Evolutionary conservation across 2,888 invertebrate species (phyloP).

Genomic region (Eupithecia dodoneata): DNA sequence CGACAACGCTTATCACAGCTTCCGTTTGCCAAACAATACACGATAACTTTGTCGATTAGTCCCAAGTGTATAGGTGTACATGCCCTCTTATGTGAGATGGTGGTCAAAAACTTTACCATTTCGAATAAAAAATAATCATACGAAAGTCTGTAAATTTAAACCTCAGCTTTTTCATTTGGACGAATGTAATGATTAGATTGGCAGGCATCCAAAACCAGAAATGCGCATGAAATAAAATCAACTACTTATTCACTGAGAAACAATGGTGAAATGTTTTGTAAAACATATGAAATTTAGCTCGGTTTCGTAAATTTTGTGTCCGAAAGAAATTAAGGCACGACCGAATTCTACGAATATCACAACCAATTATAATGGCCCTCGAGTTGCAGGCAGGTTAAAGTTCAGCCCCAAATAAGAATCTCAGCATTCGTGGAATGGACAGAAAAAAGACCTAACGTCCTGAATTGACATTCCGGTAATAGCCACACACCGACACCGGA

Average conservation of each 20-base stretch:
- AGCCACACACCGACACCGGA: background rate
- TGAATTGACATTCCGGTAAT: background rate
- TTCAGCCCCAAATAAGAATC: too few relatives aligned
- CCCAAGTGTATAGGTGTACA: background rate
- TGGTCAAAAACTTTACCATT: background rate
- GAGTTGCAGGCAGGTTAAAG: too few relatives aligned
- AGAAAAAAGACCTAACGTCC: background rate
- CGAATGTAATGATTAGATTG: slow-evolving; percentile 52
- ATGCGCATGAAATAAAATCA: slow-evolving; percentile 26
- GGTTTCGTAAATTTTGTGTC: background rate
- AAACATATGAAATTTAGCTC: slow-evolving; percentile 17
- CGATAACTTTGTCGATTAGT: background rate
- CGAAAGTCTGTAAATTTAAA: slow-evolving; percentile 36
- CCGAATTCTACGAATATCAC: background rate
- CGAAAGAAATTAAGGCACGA: background rate
- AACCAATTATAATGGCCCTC: background rate
- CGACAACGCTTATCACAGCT: slow-evolving; percentile 5
- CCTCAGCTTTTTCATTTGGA: slow-evolving; percentile 13
- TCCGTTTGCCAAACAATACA: slow-evolving; percentile 19
- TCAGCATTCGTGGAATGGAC: background rate
- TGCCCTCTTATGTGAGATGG: background rate
- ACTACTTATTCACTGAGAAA: slow-evolving; percentile 15
- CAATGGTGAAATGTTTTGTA: slow-evolving; percentile 13
- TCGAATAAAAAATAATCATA: background rate
- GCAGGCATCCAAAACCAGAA: slow-evolving; percentile 53